Conservation (phyloP, 23 tunicate species). For the Diplosoma virens region DNA sequence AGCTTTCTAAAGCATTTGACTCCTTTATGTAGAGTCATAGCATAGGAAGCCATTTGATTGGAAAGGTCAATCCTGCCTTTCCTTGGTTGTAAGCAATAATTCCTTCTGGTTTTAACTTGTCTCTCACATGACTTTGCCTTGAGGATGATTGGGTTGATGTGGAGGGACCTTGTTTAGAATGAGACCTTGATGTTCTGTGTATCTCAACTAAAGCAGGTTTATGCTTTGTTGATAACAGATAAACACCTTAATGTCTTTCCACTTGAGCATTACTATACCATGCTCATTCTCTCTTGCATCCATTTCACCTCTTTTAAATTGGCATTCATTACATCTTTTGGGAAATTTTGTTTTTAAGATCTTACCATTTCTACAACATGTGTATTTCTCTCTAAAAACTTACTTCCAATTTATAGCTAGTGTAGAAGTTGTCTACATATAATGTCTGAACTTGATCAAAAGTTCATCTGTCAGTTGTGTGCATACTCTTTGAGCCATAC, state of each 20-base stretch:
- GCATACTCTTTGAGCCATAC: neutral
- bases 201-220: no score
- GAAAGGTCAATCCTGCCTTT: no score
- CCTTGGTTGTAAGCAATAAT: neutral
- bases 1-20: neutral
- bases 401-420: neutral
- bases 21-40: neutral
- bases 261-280: neutral
- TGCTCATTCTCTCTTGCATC: neutral
- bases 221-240: neutral
- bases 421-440: neutral
- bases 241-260: neutral
- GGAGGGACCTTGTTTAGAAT: no score
- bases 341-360: neutral
- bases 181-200: no score
- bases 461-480: neutral
- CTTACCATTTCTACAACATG: neutral
- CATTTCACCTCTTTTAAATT: slow-evolving; percentile 1
- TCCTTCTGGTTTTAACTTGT: neutral
- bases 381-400: neutral
- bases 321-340: neutral
- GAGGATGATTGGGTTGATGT: no score
- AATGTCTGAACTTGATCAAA: neutral
- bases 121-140: no score
- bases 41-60: neutral